Conservation (phyloP, 2,797 vertebrate genomes). For the Rhyacichthys aspro region DNA sequence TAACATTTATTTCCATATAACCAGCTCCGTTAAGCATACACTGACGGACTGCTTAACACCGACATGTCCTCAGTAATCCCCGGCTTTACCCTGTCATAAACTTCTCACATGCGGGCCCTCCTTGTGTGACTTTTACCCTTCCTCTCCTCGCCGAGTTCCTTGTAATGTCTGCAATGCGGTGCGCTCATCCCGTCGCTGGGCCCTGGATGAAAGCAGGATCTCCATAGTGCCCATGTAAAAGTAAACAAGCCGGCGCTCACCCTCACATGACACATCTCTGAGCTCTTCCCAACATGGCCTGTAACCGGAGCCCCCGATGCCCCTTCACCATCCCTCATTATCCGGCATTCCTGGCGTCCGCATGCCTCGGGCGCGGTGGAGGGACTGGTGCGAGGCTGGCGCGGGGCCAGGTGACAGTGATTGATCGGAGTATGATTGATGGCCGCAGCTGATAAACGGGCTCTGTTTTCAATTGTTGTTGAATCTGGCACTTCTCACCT, state of each 20-base stretch:
- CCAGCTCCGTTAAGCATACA: conserved; percentile 7
- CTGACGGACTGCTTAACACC: conserved; percentile 18
- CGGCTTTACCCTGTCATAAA: conserved; percentile 29
- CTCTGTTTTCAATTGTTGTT: conserved; percentile 82
- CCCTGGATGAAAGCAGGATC: conserved; percentile 50
- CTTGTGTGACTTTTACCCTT: conserved; percentile 24
- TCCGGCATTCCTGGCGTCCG: conserved; percentile 73
- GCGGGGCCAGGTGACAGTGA: conserved; percentile 71
- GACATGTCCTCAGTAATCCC: conserved; percentile 46
- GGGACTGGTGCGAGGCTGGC: conserved; percentile 59
- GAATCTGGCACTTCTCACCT: conserved; percentile 81
- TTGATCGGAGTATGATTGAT: conserved; percentile 81
- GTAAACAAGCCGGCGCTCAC: conserved; percentile 58
- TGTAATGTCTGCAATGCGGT: conserved; percentile 33
- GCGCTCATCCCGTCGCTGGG: conserved; percentile 34
- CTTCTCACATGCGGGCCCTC: conserved; percentile 26
- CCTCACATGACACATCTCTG: conserved; percentile 56
- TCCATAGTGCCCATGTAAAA: conserved; percentile 46
- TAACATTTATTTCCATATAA: not conserved
- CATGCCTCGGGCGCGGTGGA: conserved; percentile 66
- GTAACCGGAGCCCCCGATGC: conserved; percentile 66
- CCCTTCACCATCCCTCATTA: conserved; percentile 73
- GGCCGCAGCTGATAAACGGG: conserved; percentile 79
- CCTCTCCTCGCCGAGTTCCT: conserved; percentile 35
- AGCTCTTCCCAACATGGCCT: conserved; percentile 71